Base-by-base conservation (phyloP, 2,113 vertebrate species). In the Aspidoscelis tigris region DNA sequence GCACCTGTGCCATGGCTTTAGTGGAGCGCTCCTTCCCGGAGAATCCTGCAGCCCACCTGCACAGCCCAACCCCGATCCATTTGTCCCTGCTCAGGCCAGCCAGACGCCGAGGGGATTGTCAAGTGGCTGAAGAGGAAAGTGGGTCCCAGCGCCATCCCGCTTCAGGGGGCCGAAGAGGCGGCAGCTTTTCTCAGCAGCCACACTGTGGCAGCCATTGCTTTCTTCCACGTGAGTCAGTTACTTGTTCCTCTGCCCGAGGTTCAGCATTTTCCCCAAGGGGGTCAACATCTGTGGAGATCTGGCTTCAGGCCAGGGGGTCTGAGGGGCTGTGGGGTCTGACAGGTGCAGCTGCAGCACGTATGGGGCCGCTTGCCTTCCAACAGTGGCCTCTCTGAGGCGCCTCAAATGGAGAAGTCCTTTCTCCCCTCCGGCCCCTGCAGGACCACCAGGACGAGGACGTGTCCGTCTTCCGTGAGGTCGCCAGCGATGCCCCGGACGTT, bases 71-170 rank as follows among this genome's bases (percentile, higher is more conserved):
- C 33, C 33, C 33, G 33, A 33, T 33, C 33, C 47, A 4, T 61
- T 61, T 61, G 58, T 18, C 58, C 18, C 58, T 18, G 14, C 58
- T 18, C 89, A 98, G 98, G 97, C 70, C 96, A 95, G 82, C 92
- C 92, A 90, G 92, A 97, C 4, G 86, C 90, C 0, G 69, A 88
- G 64, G 95, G 94, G 55, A 97, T 99, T 0, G 89, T 95, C 20
- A 92, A 89, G 66, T 99, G 98, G 98, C 58, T 99, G 93, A 94
- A 93, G 90, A 95, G 97, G 1, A 95, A 93, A 2, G 53, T 92
- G 0, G 94, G 96, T 0, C 93, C 97, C 4, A 95, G 96, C 0
- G 90, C 96, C 22, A 58, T 33, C 0, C 77, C 73, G 41, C 95
- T 99, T 16, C 90, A 95, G 53, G 94, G 96, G 0, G 64, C 88